Percentiles rank a stretch among this genome's conserved stretches.
These are phyloP conservation scores for Tokudaia tokunoshimensis DNA, from an alignment of 2,797 vertebrate species.

Conservation along the genomic window DNA sequence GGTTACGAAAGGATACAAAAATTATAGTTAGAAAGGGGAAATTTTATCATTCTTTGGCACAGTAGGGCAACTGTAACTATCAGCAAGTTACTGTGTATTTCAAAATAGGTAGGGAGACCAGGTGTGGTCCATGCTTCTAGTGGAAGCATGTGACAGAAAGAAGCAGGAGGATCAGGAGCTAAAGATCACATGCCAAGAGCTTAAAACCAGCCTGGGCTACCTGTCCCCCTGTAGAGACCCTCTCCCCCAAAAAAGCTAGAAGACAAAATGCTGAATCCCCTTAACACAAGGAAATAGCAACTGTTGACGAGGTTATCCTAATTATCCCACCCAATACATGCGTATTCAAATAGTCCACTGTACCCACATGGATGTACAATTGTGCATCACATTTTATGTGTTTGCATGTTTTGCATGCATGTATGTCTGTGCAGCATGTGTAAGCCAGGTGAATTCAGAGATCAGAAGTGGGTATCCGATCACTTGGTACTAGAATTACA, in stretches of 20 bases:
- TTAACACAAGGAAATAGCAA: neutral
- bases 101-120: neutral
- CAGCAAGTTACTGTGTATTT: neutral
- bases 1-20: neutral
- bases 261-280: neutral
- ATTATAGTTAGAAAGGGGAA: neutral
- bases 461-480: neutral
- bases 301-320: neutral
- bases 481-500: neutral
- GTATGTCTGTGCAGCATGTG: neutral
- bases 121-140: neutral
- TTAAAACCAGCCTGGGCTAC: neutral
- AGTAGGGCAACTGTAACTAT: neutral
- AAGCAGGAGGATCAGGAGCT: neutral
- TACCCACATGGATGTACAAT: neutral
- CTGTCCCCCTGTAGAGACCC: neutral
- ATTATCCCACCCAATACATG: neutral
- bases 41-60: neutral
- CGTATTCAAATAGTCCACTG: neutral
- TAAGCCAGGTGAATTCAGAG: neutral
- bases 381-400: neutral
- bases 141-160: neutral
- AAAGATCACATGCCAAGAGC: neutral
- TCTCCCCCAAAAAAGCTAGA: neutral
- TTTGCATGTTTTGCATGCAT: neutral